Evolutionary conservation across 2,888 invertebrate genomes (phyloP).

Genomic region (Lepidochrysops patricia): DNA sequence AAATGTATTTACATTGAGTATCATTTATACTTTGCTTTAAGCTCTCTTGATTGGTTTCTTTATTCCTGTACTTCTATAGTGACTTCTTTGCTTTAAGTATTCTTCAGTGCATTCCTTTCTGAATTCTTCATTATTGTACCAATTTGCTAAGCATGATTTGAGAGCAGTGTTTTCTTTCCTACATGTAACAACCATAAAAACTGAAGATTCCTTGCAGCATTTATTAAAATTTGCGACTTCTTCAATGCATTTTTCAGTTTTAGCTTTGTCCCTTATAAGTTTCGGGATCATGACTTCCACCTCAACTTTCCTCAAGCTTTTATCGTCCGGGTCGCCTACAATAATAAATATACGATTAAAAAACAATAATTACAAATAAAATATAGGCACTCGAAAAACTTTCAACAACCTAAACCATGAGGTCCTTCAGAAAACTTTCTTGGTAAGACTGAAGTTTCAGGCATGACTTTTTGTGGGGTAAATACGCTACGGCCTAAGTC

Average conservation of each 20-base stretch:
- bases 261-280: slow-evolving; percentile 88
- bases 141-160: slow-evolving; percentile 80
- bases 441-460: slow-evolving; percentile 49
- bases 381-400: background rate
- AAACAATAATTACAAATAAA: background rate
- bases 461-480: slow-evolving; percentile 18
- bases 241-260: slow-evolving; percentile 82
- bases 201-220: slow-evolving; percentile 81
- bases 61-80: slow-evolving; percentile 88
- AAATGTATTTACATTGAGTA: slow-evolving; percentile 31
- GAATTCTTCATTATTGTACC: slow-evolving; percentile 87
- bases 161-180: slow-evolving; percentile 80
- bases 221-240: slow-evolving; percentile 81
- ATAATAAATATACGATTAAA: slow-evolving; percentile 18
- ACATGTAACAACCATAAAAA: slow-evolving; percentile 84
- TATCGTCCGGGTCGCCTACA: slow-evolving; percentile 90
- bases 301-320: slow-evolving; percentile 89
- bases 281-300: slow-evolving; percentile 91
- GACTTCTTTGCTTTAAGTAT: slow-evolving; percentile 86
- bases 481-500: background rate
- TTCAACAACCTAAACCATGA: slow-evolving; percentile 66
- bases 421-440: slow-evolving; percentile 66
- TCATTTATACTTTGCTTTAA: slow-evolving; percentile 29
- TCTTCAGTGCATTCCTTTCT: slow-evolving; percentile 81
- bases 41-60: slow-evolving; percentile 71